Conservation (phyloP, 2,797 vertebrate species). For the Mus caroli region DNA sequence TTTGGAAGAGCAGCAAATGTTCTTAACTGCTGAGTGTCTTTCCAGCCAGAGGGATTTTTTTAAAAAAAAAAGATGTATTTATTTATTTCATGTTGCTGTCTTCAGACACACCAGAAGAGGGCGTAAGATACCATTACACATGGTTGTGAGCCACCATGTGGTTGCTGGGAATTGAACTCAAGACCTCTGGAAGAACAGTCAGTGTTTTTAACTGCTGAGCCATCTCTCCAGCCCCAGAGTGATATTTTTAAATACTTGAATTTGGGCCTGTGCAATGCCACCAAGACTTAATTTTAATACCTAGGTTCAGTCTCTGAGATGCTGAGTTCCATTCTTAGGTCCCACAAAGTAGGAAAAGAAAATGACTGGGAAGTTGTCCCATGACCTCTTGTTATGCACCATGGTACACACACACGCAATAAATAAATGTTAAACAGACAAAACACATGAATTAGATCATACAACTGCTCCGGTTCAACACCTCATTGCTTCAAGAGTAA, state of each 20-base stretch:
- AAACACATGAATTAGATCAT: background rate
- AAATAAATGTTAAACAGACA: background rate
- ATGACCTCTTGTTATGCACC: background rate
- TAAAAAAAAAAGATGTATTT: too few relatives aligned
- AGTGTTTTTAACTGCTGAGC: too few relatives aligned
- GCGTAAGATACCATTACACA: too few relatives aligned
- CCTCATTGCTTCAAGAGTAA: conserved; percentile 33
- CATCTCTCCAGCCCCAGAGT: background rate
- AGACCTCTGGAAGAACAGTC: too few relatives aligned
- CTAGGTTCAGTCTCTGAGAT: background rate
- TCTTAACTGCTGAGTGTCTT: background rate
- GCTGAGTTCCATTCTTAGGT: background rate
- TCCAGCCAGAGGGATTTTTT: background rate
- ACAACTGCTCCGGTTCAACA: background rate
- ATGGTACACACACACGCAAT: too few relatives aligned
- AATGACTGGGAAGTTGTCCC: background rate
- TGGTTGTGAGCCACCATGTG: too few relatives aligned
- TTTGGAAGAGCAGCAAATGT: background rate
- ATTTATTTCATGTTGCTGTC: too few relatives aligned
- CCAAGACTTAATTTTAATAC: background rate
- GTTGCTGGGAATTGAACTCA: too few relatives aligned
- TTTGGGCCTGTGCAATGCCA: background rate
- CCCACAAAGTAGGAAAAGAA: background rate
- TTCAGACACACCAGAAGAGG: too few relatives aligned
- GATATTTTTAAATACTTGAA: background rate